Percentiles rank a stretch among this genome's conserved stretches.
Conservation (phyloP, 2,888 invertebrate species). For the Chirona hameri region DNA sequence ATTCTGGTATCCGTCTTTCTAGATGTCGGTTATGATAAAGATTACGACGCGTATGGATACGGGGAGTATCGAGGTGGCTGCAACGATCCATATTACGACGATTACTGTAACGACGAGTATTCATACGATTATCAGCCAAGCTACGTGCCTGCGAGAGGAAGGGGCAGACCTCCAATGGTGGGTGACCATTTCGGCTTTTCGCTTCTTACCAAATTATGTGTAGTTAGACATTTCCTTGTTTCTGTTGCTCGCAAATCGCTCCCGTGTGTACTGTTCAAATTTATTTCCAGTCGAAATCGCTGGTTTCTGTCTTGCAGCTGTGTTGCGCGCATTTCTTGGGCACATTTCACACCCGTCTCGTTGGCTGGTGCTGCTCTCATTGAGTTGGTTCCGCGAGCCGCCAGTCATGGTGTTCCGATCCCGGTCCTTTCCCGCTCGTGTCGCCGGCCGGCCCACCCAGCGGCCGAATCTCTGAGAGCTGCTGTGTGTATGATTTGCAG, state of each 20-base stretch:
- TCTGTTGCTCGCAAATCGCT: too few relatives aligned
- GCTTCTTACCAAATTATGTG: neutral
- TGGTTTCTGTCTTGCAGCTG: neutral
- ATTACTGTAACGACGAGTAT: conserved; percentile 83
- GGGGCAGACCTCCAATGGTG: conserved; percentile 9
- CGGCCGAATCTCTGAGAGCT: neutral
- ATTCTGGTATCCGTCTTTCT: neutral
- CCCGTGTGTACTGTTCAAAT: neutral
- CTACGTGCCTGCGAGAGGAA: neutral
- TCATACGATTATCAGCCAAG: conserved; percentile 66
- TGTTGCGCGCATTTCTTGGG: neutral
- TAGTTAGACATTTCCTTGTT: neutral
- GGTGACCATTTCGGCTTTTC: neutral
- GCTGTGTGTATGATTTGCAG: neutral
- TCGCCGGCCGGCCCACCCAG: neutral
- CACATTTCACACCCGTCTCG: too few relatives aligned
- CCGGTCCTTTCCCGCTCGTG: neutral
- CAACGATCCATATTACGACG: conserved; percentile 91
- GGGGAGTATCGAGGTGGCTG: conserved; percentile 96
- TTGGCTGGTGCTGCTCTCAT: neutral
- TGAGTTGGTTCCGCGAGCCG: neutral
- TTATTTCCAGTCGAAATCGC: neutral
- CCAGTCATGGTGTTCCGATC: conserved; percentile 1
- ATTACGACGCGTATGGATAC: conserved; percentile 96
- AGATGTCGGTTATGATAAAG: conserved; percentile 55